These are phyloP conservation scores for Pangasianodon gigas DNA, from an alignment of 2,113 vertebrate species.

Conservation along the genomic window DNA sequence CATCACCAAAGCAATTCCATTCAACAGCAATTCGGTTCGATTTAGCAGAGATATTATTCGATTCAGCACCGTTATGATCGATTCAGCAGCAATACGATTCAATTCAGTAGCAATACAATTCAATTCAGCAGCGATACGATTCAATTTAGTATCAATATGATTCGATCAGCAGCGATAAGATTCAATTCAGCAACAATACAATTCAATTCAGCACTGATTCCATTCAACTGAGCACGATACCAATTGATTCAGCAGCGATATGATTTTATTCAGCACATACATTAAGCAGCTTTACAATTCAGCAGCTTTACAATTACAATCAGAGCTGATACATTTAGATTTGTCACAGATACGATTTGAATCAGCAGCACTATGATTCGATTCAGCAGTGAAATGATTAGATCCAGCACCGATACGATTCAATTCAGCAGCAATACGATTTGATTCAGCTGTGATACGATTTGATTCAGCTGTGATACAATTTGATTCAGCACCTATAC, in stretches of 20 bases:
- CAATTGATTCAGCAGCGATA: too few relatives aligned
- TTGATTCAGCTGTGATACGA: background rate
- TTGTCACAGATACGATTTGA: background rate
- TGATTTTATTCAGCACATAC: background rate
- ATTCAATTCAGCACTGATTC: background rate
- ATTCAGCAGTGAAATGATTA: background rate
- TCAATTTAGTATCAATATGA: too few relatives aligned
- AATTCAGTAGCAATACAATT: background rate
- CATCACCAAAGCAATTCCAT: background rate
- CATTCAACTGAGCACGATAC: background rate
- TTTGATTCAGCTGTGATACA: background rate
- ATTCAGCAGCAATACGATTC: background rate
- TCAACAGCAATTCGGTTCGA: background rate
- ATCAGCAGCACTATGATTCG: background rate
- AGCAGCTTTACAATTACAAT: background rate
- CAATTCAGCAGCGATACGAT: background rate
- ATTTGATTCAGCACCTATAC: background rate
- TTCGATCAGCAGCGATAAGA: too few relatives aligned
- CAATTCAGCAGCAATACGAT: background rate
- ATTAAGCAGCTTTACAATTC: background rate
- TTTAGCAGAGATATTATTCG: background rate
- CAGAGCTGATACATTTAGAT: background rate
- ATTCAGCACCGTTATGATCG: background rate
- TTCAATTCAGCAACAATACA: background rate
- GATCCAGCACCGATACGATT: background rate